Percentiles rank a stretch among this genome's conserved stretches.
phyloP scores from a whole-genome alignment of 2,113 vertebrate genomes.

The Ciconia maguari region DNA sequence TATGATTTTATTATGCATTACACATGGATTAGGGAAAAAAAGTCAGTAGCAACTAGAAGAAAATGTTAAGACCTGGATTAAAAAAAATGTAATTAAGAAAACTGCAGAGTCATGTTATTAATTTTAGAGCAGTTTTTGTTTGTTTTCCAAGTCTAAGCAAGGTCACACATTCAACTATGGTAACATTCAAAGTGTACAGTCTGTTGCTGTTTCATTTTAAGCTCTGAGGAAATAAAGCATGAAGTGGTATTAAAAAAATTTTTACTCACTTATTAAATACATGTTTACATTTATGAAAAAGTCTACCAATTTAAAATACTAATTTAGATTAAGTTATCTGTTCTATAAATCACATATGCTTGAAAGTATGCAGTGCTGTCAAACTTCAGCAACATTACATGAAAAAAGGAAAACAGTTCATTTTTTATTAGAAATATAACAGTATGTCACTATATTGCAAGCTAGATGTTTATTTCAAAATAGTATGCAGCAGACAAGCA shows the following conservation, averaged over 20 bases:
- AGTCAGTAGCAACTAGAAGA: not conserved
- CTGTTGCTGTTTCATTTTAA: not conserved
- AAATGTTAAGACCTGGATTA: not conserved
- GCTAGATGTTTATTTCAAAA: not conserved
- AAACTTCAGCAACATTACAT: not conserved
- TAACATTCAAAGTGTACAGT: not conserved
- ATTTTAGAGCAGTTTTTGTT: not conserved
- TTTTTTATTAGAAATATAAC: not conserved
- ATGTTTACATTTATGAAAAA: not conserved
- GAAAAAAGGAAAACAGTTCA: not conserved
- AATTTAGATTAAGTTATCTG: not conserved
- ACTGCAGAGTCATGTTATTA: not conserved
- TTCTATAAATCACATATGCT: not conserved
- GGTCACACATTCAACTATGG: not conserved
- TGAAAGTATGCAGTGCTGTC: not conserved
- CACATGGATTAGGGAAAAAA: not conserved
- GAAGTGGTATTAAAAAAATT: not conserved
- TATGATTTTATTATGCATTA: not conserved
- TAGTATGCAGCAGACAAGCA: not conserved
- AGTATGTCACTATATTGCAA: not conserved
- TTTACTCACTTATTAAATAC: not conserved
- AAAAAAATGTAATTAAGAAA: not conserved
- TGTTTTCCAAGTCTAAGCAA: not conserved
- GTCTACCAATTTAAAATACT: not conserved
- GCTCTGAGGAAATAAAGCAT: not conserved